Base-by-base conservation (phyloP, 2,113 vertebrate species). In the Euleptes europaea region DNA sequence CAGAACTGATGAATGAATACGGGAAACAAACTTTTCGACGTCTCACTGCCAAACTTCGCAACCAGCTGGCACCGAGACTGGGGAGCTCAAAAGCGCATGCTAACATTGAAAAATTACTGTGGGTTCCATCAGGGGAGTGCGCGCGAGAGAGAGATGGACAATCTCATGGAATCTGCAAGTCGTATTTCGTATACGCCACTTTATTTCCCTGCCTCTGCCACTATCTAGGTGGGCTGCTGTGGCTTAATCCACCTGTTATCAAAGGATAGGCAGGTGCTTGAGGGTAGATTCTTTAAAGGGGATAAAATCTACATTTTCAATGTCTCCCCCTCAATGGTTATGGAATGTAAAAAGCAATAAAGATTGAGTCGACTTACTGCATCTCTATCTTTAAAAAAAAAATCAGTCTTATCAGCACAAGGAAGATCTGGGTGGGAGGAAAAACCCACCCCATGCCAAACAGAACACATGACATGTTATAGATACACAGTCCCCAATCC, bases 61-160 rank as follows among this genome's bases (percentile, higher is more conserved):
- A 94, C 82, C 87, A 89, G 84, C 78, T 93, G 85, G 83, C 79
- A 81, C 5, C 65, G 78, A 92, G 91, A 92, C 83, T 90, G 92
- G 83, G 90, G 91, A 94, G 73, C 83, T 54, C 90, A 87, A 11
- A 4, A 92, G 84, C 1, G 40, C 81, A 89, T 35, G 84, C 33
- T 89, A 94, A 94, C 82, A 90, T 90, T 88, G 93, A 93, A 89
- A 95, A 94, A 94, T 88, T 40, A 86, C 40, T 89, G 70, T 75
- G 83, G 38, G 89, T 90, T 92, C 92, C 90, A 89, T 67, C 8
- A 88, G 47, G 67, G 51, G 49, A 85, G 90, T 51, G 74, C 83
- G 90, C 54, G 82, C 85, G 67, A 82, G 79, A 84, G 69, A 86
- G 77, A 75, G 47, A 47, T 28, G 31, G 40, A 63, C 73, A 89